These are phyloP conservation scores for Eonycteris spelaea DNA, from an alignment of 2,113 vertebrate genomes.

Conservation along the genomic window DNA sequence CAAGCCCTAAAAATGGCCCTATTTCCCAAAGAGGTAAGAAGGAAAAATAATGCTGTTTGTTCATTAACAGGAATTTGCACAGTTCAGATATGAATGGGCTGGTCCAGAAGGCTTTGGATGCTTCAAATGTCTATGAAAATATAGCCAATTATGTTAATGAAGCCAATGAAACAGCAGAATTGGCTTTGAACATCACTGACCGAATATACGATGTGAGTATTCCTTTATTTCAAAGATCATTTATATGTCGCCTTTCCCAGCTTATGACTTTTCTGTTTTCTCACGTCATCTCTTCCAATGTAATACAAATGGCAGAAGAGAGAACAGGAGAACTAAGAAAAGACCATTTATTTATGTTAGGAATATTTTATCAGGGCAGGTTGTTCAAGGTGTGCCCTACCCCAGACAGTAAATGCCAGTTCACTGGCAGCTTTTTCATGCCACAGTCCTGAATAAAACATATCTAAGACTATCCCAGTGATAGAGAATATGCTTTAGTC, in stretches of 20 bases:
- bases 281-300: background rate
- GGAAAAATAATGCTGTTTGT: conserved; percentile 1
- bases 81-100: conserved; percentile 92
- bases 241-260: background rate
- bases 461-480: background rate
- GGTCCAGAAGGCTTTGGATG: conserved; percentile 94
- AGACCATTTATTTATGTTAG: background rate
- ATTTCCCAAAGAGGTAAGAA: background rate
- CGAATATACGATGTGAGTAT: conserved; percentile 89
- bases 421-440: background rate
- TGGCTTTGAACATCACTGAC: conserved; percentile 87
- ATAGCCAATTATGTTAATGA: conserved; percentile 89
- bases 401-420: background rate
- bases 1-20: background rate
- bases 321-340: background rate
- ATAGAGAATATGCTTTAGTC: background rate
- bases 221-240: background rate
- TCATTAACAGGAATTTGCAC: conserved; percentile 82
- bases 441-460: background rate
- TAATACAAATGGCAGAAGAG: background rate
- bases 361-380: background rate
- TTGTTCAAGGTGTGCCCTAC: background rate
- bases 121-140: conserved; percentile 95
- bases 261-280: background rate
- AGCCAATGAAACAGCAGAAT: conserved; percentile 86